Evolutionary conservation across 2,888 invertebrate species (phyloP).

Genomic region (Drosophila mimetica): DNA sequence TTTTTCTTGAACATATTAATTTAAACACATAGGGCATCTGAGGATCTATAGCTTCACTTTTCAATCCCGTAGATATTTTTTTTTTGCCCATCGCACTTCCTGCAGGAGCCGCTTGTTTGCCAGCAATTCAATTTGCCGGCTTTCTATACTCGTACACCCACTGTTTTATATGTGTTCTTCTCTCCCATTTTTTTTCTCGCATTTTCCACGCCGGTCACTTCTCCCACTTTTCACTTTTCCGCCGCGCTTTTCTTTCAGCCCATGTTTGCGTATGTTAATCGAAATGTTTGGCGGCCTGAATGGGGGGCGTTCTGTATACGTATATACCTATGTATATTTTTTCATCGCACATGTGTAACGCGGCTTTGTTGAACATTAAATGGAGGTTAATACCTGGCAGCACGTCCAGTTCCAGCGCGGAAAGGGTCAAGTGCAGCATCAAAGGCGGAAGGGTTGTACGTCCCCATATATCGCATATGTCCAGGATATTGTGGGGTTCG

Average conservation of each 20-base stretch:
- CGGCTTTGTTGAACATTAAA: conserved; percentile 79
- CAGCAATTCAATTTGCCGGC: conserved; percentile 71
- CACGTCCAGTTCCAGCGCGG: conserved; percentile 48
- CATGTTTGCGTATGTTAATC: conserved; percentile 74
- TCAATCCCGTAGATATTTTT: neutral
- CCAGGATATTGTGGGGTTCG: conserved; percentile 26
- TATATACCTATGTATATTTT: conserved; percentile 8
- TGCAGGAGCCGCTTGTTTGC: conserved; percentile 58
- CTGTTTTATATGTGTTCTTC: conserved; percentile 9
- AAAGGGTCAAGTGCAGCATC: conserved; percentile 58
- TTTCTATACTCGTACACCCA: conserved; percentile 45
- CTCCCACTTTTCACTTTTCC: conserved; percentile 15
- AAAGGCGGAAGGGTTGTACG: conserved; percentile 35
- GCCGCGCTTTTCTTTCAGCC: conserved; percentile 11
- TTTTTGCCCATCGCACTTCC: conserved; percentile 22
- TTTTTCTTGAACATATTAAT: no score
- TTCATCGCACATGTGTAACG: conserved; percentile 50
- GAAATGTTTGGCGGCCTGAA: conserved; percentile 71
- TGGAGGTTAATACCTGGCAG: conserved; percentile 79
- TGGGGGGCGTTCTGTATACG: conserved; percentile 15
- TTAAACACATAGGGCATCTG: conserved; percentile 5
- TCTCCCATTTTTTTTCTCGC: conserved; percentile 1
- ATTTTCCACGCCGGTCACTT: conserved; percentile 5
- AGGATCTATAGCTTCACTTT: neutral
- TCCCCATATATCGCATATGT: neutral